Conservation (phyloP, 2,797 vertebrate species). For the Avahi laniger region DNA sequence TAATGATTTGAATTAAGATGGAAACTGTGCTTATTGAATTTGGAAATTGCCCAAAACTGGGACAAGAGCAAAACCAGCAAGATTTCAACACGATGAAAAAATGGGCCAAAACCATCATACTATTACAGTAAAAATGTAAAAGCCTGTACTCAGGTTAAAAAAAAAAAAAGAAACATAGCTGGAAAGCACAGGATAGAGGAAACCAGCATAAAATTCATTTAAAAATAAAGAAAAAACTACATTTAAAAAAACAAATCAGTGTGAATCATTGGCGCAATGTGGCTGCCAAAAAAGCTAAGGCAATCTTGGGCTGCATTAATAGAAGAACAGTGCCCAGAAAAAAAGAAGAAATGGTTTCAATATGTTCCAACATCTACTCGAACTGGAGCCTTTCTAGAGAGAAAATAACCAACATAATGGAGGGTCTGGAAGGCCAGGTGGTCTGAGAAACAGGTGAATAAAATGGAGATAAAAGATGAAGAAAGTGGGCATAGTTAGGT, state of each 20-base stretch:
- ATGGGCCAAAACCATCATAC: background rate
- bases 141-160: background rate
- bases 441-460: background rate
- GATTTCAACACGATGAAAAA: conserved; percentile 31
- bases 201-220: conserved; percentile 2
- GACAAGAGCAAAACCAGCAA: background rate
- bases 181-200: conserved; percentile 15
- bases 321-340: background rate
- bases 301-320: background rate
- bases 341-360: background rate
- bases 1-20: background rate
- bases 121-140: conserved; percentile 53
- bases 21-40: background rate
- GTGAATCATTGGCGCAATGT: conserved; percentile 21
- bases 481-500: background rate
- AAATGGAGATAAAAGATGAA: background rate
- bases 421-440: background rate
- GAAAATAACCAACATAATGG: background rate
- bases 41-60: background rate
- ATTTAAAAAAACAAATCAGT: conserved; percentile 49
- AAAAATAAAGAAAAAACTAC: background rate
- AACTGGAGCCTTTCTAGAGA: background rate
- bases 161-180: background rate
- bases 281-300: conserved; percentile 10
- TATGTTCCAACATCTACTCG: background rate